phyloP scores from a whole-genome alignment of 2,113 vertebrate genomes.

The Lichenostomus cassidix region DNA sequence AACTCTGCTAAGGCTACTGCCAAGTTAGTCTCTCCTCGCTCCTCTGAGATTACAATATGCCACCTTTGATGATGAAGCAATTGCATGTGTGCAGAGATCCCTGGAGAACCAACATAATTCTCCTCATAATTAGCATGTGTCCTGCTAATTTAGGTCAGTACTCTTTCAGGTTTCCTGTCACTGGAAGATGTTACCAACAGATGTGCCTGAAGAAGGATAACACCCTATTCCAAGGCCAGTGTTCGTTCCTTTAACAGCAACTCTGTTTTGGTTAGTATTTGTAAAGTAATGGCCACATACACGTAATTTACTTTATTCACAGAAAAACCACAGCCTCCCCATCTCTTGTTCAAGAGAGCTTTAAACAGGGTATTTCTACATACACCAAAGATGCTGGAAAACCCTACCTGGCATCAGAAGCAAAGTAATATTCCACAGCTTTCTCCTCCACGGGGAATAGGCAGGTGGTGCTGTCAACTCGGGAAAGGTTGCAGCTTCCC shows the following conservation, averaged over 20 bases:
- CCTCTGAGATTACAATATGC: neutral
- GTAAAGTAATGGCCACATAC: rapidly evolving
- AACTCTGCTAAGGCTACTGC: neutral
- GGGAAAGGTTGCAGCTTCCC: slow-evolving; percentile 82
- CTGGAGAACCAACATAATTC: neutral
- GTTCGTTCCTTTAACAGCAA: neutral
- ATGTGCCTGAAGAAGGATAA: neutral
- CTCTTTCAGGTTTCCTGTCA: neutral
- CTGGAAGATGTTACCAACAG: neutral
- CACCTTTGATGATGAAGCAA: neutral
- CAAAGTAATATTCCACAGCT: slow-evolving; percentile 97
- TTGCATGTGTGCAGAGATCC: neutral
- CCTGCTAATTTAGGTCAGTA: neutral
- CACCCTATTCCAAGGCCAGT: neutral
- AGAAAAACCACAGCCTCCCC: neutral
- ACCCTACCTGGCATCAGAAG: slow-evolving; percentile 92
- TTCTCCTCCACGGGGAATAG: slow-evolving; percentile 95
- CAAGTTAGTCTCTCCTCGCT: neutral
- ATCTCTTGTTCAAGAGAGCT: rapidly evolving
- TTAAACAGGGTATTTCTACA: rapidly evolving
- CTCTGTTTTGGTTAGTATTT: too few species aligned
- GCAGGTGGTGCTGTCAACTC: slow-evolving; percentile 91
- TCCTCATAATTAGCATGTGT: neutral
- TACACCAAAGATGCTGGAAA: rapidly evolving
- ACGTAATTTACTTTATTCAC: neutral